Conservation (phyloP, 2,113 vertebrate species). For the Microtus oregoni region DNA sequence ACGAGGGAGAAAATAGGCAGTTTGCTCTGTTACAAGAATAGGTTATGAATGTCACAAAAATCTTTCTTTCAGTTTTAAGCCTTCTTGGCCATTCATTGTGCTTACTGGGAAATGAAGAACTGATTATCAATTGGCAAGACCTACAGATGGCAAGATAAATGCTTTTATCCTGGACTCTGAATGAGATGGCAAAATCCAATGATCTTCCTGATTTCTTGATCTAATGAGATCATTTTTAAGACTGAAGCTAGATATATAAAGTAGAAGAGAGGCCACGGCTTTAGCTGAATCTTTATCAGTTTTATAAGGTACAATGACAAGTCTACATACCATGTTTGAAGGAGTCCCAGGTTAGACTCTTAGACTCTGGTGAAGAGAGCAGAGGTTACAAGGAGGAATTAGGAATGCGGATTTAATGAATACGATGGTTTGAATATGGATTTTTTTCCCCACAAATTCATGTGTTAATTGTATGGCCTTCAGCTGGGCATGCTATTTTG, state of each 20-base stretch:
- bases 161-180: neutral
- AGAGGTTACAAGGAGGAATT: neutral
- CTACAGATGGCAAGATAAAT: slow-evolving; percentile 6
- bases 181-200: neutral
- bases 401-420: neutral
- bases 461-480: neutral
- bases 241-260: neutral
- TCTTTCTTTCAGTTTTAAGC: slow-evolving; percentile 11
- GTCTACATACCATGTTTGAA: neutral
- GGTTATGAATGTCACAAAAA: neutral
- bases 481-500: neutral
- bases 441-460: neutral
- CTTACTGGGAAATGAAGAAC: neutral
- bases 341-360: neutral
- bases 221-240: neutral
- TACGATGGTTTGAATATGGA: neutral
- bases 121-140: slow-evolving; percentile 28
- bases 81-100: neutral
- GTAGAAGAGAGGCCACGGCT: neutral
- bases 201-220: neutral
- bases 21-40: neutral
- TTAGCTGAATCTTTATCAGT: neutral
- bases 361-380: neutral
- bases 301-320: neutral
- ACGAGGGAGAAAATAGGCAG: neutral